Conservation (phyloP, 1,140 invertebrate species). For the Pomacea maculata region DNA sequence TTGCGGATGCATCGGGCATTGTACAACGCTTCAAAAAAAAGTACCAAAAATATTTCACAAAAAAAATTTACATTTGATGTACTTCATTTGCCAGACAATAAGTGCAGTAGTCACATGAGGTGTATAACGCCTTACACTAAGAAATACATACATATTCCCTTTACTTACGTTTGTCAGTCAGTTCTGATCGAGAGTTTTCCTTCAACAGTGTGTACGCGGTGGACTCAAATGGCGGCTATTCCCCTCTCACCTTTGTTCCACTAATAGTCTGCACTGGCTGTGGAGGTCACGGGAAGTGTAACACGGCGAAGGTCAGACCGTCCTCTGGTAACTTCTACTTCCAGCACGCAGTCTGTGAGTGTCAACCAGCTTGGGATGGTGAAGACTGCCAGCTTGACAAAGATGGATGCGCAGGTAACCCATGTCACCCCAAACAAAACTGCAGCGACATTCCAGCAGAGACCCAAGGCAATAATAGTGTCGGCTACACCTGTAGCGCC, state of each 20-base stretch:
- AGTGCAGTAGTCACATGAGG: too few species aligned
- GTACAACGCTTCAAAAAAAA: too few species aligned
- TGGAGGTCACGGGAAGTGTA: conserved; percentile 19
- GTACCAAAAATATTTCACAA: too few species aligned
- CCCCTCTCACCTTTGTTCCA: not conserved
- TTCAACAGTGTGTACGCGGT: conserved; percentile 17
- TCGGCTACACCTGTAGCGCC: conserved; percentile 13
- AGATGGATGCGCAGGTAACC: conserved; percentile 25
- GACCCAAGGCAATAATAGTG: not conserved
- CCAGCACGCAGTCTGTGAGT: conserved; percentile 12
- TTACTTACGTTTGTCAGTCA: too few species aligned
- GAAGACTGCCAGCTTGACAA: conserved; percentile 19
- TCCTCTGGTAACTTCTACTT: conserved; percentile 2
- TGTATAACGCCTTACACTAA: too few species aligned
- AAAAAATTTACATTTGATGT: too few species aligned
- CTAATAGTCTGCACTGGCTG: conserved; percentile 25
- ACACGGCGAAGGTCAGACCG: not conserved
- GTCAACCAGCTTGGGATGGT: conserved; percentile 4
- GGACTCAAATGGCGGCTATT: conserved; percentile 13
- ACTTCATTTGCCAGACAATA: too few species aligned
- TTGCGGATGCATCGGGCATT: too few species aligned
- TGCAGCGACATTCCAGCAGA: conserved; percentile 20
- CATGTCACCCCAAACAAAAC: conserved; percentile 12
- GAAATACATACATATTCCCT: too few species aligned
- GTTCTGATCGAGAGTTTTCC: too few species aligned